Evolutionary conservation across 2,888 invertebrate species (phyloP).

Genomic region (Dynastes tityus): DNA sequence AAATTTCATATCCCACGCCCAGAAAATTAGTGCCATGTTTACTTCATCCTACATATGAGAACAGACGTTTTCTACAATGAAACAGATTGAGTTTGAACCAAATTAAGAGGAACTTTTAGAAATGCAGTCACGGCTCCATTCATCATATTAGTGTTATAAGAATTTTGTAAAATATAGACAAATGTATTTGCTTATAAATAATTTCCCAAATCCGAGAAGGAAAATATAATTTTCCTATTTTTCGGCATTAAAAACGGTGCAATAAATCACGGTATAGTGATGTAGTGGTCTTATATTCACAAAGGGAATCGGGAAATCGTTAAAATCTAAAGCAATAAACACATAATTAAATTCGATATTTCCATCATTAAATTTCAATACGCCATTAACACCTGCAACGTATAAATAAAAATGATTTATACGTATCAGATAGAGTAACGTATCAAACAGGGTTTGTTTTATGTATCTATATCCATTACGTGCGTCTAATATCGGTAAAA

Average conservation of each 20-base stretch:
- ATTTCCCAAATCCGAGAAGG: too few species aligned
- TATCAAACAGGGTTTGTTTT: slow-evolving; percentile 11
- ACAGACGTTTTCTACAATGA: too few species aligned
- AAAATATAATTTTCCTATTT: not conserved
- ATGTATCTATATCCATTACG: slow-evolving; percentile 8
- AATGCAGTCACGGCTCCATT: too few species aligned
- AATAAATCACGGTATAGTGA: slow-evolving; percentile 33
- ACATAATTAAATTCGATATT: slow-evolving; percentile 40
- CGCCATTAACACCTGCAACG: slow-evolving; percentile 28
- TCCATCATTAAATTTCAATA: slow-evolving; percentile 29
- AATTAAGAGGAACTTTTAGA: too few species aligned
- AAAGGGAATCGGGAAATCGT: slow-evolving; percentile 19
- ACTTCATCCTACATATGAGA: too few species aligned
- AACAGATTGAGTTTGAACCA: too few species aligned
- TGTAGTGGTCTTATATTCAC: slow-evolving; percentile 30
- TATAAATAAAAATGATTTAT: slow-evolving; percentile 36
- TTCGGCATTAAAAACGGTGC: not conserved
- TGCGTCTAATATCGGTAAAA: slow-evolving; percentile 36
- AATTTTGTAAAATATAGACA: not conserved
- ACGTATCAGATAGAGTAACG: slow-evolving; percentile 9
- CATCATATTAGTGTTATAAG: too few species aligned
- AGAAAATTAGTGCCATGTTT: too few species aligned
- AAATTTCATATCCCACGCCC: too few species aligned
- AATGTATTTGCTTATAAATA: slow-evolving; percentile 1
- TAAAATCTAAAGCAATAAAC: slow-evolving; percentile 31